Evolutionary conservation across 92 coral and sea anemone species (phyloP).

Genomic region (Umimayanthus chanpuru): DNA sequence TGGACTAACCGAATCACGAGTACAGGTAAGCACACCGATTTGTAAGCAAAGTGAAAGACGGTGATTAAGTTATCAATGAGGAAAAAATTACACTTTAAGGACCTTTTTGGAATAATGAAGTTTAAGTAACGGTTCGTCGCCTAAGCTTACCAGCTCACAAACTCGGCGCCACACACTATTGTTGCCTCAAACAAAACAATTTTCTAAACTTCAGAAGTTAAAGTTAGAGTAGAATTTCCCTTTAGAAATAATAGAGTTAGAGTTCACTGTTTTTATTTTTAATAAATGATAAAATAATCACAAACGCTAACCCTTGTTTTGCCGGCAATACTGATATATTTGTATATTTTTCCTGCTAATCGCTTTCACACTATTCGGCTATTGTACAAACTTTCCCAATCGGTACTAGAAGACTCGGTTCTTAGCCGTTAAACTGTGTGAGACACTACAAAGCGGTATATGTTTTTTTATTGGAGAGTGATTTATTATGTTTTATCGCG

Average conservation of each 20-base stretch:
- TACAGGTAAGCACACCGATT: conserved; percentile 79
- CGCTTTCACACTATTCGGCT: conserved; percentile 87
- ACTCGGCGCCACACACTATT: neutral
- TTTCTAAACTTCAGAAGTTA: conserved; percentile 31
- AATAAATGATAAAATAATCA: conserved; percentile 80
- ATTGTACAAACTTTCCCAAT: conserved; percentile 65
- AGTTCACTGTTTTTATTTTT: conserved; percentile 76
- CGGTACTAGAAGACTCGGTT: conserved; percentile 44
- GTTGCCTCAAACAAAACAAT: conserved; percentile 39
- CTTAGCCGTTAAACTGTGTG: conserved; percentile 24
- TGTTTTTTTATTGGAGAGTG: conserved; percentile 59
- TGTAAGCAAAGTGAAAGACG: conserved; percentile 46
- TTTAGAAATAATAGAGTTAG: conserved; percentile 35
- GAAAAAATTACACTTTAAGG: conserved; percentile 79
- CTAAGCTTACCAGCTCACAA: conserved; percentile 20
- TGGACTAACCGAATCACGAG: conserved; percentile 98
- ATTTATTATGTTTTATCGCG: conserved; percentile 86
- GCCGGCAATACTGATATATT: conserved; percentile 91
- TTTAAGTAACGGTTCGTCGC: conserved; percentile 88
- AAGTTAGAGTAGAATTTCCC: neutral
- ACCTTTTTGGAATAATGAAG: conserved; percentile 80
- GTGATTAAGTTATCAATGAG: conserved; percentile 65
- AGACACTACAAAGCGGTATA: conserved; percentile 19
- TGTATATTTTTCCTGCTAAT: conserved; percentile 91
- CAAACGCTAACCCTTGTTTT: conserved; percentile 73